A percentile compares a stretch with the other conserved stretches of the same genome.
Conservation (phyloP, 2,113 vertebrate species). For the Oryzias javanicus region DNA sequence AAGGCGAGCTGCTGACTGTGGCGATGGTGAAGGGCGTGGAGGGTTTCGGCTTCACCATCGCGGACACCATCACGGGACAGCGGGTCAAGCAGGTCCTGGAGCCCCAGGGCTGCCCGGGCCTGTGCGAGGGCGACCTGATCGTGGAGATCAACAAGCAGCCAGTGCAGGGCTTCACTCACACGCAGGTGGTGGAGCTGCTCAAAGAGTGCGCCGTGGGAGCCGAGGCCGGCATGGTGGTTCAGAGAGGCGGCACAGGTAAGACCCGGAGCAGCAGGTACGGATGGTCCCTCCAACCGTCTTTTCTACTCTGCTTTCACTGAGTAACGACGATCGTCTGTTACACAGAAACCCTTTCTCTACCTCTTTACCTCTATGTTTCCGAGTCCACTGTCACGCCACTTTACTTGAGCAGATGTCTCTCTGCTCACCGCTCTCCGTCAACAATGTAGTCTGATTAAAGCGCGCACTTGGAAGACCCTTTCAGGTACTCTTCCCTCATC, state of each 20-base stretch:
- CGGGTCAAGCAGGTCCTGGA: conserved; percentile 97
- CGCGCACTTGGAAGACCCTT: background rate
- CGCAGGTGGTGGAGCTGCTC: conserved; percentile 97
- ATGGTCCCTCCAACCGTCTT: conserved; percentile 5
- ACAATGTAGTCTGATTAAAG: conserved; percentile 14
- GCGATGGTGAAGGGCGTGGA: conserved; percentile 97
- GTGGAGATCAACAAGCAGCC: conserved; percentile 97
- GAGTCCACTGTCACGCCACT: background rate
- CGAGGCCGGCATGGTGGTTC: conserved; percentile 91
- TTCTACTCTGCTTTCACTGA: conserved; percentile 14
- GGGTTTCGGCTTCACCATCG: conserved; percentile 98
- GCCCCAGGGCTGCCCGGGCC: conserved; percentile 93
- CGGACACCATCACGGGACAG: conserved; percentile 93
- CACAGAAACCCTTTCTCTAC: conserved; percentile 7
- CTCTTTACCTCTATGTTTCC: background rate
- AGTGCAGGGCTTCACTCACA: conserved; percentile 90
- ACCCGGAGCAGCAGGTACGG: conserved; percentile 4
- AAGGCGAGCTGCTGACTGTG: conserved; percentile 94
- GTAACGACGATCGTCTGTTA: conserved; percentile 17
- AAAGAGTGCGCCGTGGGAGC: conserved; percentile 93
- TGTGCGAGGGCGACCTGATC: conserved; percentile 96
- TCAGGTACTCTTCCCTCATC: background rate
- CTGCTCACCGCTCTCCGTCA: conserved; percentile 5
- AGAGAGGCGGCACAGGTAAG: conserved; percentile 86
- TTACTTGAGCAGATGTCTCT: background rate